phyloP scores from a whole-genome alignment of 2,888 invertebrate species.

The Archaeoteleia sp. region DNA sequence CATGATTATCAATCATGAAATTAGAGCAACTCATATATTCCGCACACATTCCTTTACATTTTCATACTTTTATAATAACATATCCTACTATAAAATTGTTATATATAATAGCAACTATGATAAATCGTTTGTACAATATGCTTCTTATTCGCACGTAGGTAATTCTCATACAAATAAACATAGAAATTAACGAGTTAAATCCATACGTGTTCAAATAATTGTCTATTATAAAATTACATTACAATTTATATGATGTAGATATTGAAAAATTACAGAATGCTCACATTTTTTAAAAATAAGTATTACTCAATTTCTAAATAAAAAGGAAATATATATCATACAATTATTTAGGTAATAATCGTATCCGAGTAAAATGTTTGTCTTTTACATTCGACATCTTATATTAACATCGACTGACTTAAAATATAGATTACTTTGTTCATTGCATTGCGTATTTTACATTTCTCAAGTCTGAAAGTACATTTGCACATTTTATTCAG shows the following conservation, averaged over 20 bases:
- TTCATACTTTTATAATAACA: conserved; percentile 7
- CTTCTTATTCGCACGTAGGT: conserved; percentile 24
- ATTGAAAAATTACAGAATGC: no score
- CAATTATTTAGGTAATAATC: no score
- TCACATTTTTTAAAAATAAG: no score
- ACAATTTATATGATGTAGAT: no score
- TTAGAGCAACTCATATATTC: background rate
- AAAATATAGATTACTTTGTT: conserved; percentile 25
- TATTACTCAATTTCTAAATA: no score
- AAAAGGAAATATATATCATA: no score
- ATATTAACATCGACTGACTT: conserved; percentile 37
- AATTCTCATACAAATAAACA: no score
- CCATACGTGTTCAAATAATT: no score
- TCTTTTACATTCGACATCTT: no score
- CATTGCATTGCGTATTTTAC: conserved; percentile 31
- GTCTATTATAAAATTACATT: no score
- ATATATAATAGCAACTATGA: conserved; percentile 19
- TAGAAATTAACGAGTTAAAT: no score
- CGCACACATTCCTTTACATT: conserved; percentile 10
- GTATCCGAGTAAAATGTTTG: no score
- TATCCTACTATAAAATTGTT: conserved; percentile 23
- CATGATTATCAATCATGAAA: conserved; percentile 20
- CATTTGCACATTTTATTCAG: conserved; percentile 39
- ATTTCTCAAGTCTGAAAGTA: conserved; percentile 25
- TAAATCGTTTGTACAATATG: conserved; percentile 21